These are phyloP conservation scores for Amazona vittata DNA, from an alignment of 2,113 vertebrate species.

Conservation along the genomic window DNA sequence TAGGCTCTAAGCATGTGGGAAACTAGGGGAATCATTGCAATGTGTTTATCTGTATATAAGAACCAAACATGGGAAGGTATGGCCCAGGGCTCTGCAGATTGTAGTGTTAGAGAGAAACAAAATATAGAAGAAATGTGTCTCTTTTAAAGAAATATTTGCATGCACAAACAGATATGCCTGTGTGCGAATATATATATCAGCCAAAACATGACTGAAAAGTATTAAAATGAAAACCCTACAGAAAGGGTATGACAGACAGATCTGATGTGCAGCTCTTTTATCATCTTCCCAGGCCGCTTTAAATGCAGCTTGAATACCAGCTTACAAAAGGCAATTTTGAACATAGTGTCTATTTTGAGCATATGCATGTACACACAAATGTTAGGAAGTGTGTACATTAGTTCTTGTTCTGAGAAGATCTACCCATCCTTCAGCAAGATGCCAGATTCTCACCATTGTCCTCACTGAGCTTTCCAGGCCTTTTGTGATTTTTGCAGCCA, in stretches of 20 bases:
- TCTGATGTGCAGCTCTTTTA: neutral
- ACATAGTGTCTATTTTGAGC: neutral
- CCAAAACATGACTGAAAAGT: neutral
- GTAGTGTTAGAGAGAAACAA: neutral
- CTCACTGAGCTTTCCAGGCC: neutral
- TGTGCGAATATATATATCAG: neutral
- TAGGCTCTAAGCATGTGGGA: neutral
- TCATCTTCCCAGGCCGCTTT: neutral
- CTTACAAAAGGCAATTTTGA: neutral
- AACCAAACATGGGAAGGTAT: neutral
- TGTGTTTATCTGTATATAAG: neutral
- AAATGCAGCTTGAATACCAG: neutral
- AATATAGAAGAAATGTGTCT: neutral
- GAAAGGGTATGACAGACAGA: neutral
- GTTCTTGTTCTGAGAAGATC: neutral
- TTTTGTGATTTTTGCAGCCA: neutral
- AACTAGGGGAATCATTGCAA: neutral
- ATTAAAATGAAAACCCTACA: neutral
- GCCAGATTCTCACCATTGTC: neutral
- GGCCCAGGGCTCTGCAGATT: neutral
- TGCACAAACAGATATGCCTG: neutral
- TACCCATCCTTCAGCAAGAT: neutral
- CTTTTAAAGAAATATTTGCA: neutral
- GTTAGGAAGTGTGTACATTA: neutral
- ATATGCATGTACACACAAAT: neutral